Evolutionary conservation across 2,113 vertebrate genomes (phyloP).

Genomic region (Empidonax alnorum): DNA sequence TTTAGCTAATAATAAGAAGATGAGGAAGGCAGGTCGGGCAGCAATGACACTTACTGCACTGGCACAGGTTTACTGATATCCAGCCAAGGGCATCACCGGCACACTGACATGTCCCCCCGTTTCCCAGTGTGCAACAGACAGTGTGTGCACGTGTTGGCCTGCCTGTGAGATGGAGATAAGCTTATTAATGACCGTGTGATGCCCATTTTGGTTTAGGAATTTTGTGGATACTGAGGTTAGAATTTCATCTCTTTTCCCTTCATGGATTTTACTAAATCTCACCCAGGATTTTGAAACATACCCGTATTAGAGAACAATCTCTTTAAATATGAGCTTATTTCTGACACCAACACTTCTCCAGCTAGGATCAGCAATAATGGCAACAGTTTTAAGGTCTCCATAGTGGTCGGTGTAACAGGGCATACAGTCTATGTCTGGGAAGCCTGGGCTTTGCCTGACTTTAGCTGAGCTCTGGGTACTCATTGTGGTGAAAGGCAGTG

Average conservation of each 20-base stretch:
- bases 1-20: neutral
- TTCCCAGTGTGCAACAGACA: fast-evolving
- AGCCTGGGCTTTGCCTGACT: neutral
- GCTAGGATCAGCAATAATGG: neutral
- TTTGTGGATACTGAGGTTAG: neutral
- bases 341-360: neutral
- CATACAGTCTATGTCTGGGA: neutral
- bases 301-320: slow-evolving; percentile 11
- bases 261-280: slow-evolving; percentile 44
- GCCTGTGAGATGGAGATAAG: neutral
- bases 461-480: neutral
- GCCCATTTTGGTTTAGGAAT: neutral
- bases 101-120: neutral
- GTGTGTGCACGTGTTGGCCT: fast-evolving
- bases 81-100: neutral
- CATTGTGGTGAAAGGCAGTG: neutral
- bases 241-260: slow-evolving; percentile 15
- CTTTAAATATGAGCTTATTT: slow-evolving; percentile 25
- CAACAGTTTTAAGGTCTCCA: neutral
- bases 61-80: neutral
- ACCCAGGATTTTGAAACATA: slow-evolving; percentile 25
- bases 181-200: fast-evolving
- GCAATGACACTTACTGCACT: fast-evolving
- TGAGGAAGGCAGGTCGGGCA: neutral
- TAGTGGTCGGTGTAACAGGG: neutral